phyloP scores from a whole-genome alignment of 2,113 vertebrate genomes.

The Archilochus colubris region DNA sequence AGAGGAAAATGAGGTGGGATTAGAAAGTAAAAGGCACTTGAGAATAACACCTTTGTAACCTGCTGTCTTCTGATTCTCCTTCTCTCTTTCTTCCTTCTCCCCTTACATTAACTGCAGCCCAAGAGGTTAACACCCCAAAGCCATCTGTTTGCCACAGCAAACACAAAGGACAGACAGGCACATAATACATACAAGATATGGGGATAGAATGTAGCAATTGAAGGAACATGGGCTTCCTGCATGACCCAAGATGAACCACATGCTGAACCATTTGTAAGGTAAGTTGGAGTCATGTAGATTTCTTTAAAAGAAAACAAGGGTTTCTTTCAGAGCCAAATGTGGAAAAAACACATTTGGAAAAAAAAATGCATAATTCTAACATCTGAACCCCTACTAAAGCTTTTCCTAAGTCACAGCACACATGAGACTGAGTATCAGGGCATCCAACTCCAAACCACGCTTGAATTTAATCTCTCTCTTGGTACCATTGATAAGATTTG shows the following conservation, averaged over 20 bases:
- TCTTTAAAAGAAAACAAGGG: not conserved
- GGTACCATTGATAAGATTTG: not conserved
- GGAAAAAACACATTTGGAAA: not conserved
- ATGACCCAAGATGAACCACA: not conserved
- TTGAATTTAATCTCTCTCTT: not conserved
- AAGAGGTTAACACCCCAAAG: not conserved
- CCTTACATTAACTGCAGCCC: not conserved
- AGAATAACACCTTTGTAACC: not conserved
- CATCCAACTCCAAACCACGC: not conserved
- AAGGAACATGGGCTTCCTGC: not conserved
- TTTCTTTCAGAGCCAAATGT: not conserved
- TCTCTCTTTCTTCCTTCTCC: not conserved
- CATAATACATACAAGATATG: accelerated
- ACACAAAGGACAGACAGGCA: not conserved
- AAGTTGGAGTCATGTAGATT: not conserved
- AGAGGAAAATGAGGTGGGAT: not conserved
- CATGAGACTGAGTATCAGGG: not conserved
- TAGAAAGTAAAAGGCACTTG: not conserved
- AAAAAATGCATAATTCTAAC: not conserved
- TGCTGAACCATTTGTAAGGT: not conserved
- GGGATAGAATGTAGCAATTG: accelerated
- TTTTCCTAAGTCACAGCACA: not conserved
- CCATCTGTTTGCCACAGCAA: not conserved
- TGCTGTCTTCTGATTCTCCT: not conserved
- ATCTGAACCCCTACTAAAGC: not conserved